Base-by-base conservation (phyloP, 1,140 invertebrate species). In the Thaumetopoea pityocampa region DNA sequence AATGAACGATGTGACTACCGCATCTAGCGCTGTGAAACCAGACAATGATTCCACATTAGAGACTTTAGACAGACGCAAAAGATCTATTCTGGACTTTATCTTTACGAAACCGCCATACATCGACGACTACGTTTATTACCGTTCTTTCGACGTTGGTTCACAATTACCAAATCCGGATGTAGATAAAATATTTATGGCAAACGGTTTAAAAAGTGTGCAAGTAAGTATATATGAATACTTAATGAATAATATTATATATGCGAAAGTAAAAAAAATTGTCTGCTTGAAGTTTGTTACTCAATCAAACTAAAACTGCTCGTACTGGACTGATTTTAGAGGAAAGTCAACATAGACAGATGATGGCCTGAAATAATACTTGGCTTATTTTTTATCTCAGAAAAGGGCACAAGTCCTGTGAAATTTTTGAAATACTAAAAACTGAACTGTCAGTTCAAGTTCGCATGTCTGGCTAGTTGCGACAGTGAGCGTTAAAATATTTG, bases 181-280 rank as follows among this genome's bases (percentile, higher is more conserved):
- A 32, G 63, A 73, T 3, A 66, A 65, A 36, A 67, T 71, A 45
- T 86, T 86, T 53, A 52, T 81, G 18, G 80, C 65, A 2, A 80
- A 85, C 46, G 85, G 85, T 14, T 54, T 79, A 32, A 67, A 63
- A 60, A 82, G 60, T 54, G 70, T 86, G 35, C 71, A 84, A 63
- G 79, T 84, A 18, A 51, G 44, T 51, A 26, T 12, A n/a, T 14
- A 19, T 19, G n/a, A 0, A 6, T 16, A 5, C 33, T 15, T 20
- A 23, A 23, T 35, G 22, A 35, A 24, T 24, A 15, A 17, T 6
- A 35, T 35, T 35, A 8, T 19, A 12, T 23, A 35, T 17, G 33
- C 33, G n/a, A n/a, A n/a, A n/a, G n/a, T n/a, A n/a, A n/a, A n/a
- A n/a, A n/a, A n/a, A n/a, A n/a, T n/a, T n/a, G n/a, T n/a, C n/a